A percentile compares a stretch with the other conserved stretches of the same genome.
These are phyloP conservation scores for Pitangus sulphuratus DNA, from an alignment of 2,797 vertebrate genomes.

Conservation along the genomic window DNA sequence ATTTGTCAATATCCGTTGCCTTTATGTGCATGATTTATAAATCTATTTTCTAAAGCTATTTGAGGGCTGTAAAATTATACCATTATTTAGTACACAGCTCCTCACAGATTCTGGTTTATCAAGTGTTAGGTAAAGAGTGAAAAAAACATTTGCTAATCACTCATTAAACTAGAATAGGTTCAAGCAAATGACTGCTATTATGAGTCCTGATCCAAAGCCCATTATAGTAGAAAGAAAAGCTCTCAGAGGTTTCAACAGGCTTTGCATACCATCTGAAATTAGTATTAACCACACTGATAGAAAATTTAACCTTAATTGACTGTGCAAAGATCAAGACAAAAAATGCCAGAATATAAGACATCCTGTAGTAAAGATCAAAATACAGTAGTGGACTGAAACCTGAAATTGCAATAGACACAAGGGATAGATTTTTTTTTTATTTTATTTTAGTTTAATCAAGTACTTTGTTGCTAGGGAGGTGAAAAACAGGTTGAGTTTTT, in stretches of 20 bases:
- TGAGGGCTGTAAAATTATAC: conserved; percentile 21
- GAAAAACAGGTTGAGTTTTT: not conserved
- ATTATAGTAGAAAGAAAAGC: not conserved
- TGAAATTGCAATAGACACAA: not conserved
- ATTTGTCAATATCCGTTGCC: conserved; percentile 4
- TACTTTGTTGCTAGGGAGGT: not conserved
- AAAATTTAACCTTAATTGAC: not conserved
- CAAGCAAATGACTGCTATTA: conserved; percentile 21
- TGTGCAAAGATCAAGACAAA: not conserved
- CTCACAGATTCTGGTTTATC: not conserved
- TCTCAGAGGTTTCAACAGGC: not conserved
- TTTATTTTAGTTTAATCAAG: not conserved
- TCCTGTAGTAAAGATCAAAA: not conserved
- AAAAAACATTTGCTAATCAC: conserved; percentile 42
- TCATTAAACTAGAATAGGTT: conserved; percentile 42
- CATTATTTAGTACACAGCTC: conserved; percentile 5
- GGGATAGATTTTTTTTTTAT: not conserved
- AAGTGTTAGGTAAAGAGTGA: conserved; percentile 11
- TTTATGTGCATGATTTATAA: conserved; percentile 40
- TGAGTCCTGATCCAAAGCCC: conserved; percentile 19
- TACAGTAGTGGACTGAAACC: not conserved
- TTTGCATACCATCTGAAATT: not conserved
- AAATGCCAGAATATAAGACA: not conserved
- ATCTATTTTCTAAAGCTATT: conserved; percentile 40
- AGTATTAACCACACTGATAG: not conserved